Base-by-base conservation (phyloP, 1,140 invertebrate species). In the Drosophila sucinea region DNA sequence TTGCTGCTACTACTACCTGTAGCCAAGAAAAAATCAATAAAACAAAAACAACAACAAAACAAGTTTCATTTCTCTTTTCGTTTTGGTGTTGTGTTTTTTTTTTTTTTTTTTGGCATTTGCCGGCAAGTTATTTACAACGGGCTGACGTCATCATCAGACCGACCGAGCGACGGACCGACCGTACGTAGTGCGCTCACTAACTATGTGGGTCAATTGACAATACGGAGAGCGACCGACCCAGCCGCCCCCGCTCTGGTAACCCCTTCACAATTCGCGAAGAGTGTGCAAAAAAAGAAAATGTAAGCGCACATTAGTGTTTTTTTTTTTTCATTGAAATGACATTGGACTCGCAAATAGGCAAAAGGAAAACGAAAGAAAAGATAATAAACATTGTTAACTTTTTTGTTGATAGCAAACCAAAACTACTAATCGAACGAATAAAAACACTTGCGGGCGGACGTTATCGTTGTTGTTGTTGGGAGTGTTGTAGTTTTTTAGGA, bases 191-290 rank as follows among this genome's bases (percentile, higher is more conserved):
- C 67, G 61, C 58, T 68, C 60, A 66, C 57, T 44, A 41, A 41
- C 67, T 70, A 73, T 86, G 79, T 86, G 83, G 83, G 83, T 86
- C 83, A 86, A 86, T 83, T 87, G 84, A 83, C 83, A 86, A 86
- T 70, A 65, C 68, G 38, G 29, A 67, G 35, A 30, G 57, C 77
- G 69, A 58, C 64, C 56, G 23, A 51, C 23, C 44, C 44, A 27
- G 23, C 1, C 44, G 44, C 44, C 44, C 44, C 44, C 44, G 44
- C 44, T 3, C 74, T 70, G 67, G 55, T 57, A 47, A 64, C 64
- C 70, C 56, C 74, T 69, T 17, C 27, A 55, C 41, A 35, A 81
- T 78, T 73, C 60, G 77, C 84, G 70, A 83, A 87, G 44, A 47
- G 44, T 47, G 44, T 51, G 75, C 78, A 67, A 83, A 67, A 57